Percentiles rank a stretch among this genome's conserved stretches.
Conservation (phyloP, 2,113 vertebrate genomes). For the Esox niger region DNA sequence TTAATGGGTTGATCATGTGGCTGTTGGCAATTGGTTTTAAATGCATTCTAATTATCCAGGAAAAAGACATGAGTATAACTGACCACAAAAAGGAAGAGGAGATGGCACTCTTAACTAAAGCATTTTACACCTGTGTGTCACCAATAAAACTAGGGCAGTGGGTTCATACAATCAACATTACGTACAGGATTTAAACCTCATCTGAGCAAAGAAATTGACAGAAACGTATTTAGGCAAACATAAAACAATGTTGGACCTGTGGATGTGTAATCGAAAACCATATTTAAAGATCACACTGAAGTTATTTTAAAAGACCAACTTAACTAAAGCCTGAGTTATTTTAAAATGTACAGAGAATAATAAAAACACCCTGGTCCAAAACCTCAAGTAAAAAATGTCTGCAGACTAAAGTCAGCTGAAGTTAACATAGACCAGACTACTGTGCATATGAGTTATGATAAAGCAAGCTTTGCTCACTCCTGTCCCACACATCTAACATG, state of each 20-base stretch:
- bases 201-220: not conserved
- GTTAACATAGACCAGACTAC: not conserved
- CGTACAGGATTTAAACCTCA: no score
- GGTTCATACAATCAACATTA: no score
- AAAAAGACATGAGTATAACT: no score
- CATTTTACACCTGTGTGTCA: no score
- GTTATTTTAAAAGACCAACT: not conserved
- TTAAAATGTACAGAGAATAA: not conserved
- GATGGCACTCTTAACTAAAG: not conserved
- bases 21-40: no score
- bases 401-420: not conserved
- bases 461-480: not conserved
- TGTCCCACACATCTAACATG: not conserved
- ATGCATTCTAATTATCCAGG: no score
- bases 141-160: no score
- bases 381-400: not conserved
- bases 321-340: no score
- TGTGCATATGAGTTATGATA: no score
- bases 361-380: not conserved
- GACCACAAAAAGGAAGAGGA: not conserved
- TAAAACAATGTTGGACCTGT: no score
- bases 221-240: not conserved
- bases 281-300: not conserved
- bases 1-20: no score
- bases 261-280: not conserved